Conservation (phyloP, 2,797 vertebrate genomes). For the Ctenopoma multispine region DNA sequence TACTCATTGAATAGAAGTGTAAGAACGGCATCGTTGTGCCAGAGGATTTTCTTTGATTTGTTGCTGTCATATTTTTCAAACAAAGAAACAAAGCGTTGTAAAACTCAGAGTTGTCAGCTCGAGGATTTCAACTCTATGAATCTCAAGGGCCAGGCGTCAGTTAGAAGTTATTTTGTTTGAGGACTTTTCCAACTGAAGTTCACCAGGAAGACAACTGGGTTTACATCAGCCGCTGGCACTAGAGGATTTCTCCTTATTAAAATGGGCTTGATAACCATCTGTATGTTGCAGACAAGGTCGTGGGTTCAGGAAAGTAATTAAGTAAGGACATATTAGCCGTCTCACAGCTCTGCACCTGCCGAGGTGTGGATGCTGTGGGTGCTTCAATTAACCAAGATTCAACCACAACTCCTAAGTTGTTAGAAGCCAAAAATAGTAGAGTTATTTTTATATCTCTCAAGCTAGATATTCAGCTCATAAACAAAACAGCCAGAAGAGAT, state of each 20-base stretch:
- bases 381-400: background rate
- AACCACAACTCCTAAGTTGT: background rate
- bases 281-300: background rate
- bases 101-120: background rate
- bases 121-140: background rate
- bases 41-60: background rate
- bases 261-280: background rate
- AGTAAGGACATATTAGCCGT: background rate
- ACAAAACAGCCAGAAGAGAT: slow-evolving; percentile 5
- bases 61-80: background rate
- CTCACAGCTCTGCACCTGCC: background rate
- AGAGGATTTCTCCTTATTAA: background rate
- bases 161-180: background rate
- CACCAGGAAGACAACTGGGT: background rate
- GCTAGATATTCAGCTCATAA: slow-evolving; percentile 3
- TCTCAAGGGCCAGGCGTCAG: background rate
- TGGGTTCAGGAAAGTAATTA: background rate
- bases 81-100: background rate
- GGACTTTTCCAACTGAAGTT: background rate
- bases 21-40: background rate
- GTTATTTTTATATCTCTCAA: background rate
- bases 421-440: background rate
- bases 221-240: background rate
- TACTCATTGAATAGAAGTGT: background rate
- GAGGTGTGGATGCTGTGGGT: background rate